phyloP scores from a whole-genome alignment of 2,888 invertebrate species.

The Parnassius orleans region DNA sequence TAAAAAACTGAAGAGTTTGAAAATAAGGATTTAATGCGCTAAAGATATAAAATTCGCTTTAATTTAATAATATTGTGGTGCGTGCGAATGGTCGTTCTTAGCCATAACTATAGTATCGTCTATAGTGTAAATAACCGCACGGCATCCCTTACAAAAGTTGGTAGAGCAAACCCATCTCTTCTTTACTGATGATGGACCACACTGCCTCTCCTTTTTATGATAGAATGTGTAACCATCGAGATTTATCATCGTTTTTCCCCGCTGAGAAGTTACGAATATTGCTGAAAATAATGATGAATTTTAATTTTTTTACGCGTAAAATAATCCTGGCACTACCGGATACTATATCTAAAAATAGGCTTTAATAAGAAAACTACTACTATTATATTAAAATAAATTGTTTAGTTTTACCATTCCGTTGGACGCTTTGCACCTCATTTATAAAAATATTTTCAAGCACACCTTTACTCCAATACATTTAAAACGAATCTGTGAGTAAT shows the following conservation, averaged over 20 bases:
- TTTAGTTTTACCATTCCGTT: too few relatives aligned
- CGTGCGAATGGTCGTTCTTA: constrained; percentile 32
- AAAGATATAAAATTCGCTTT: too few relatives aligned
- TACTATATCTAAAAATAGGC: too few relatives aligned
- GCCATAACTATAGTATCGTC: constrained; percentile 37
- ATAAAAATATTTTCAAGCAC: too few relatives aligned
- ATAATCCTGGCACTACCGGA: too few relatives aligned
- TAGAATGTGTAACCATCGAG: constrained; percentile 44
- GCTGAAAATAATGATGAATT: constrained; percentile 33
- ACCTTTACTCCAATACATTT: too few relatives aligned
- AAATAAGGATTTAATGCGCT: too few relatives aligned
- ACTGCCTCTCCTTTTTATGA: constrained; percentile 30
- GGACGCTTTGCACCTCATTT: too few relatives aligned
- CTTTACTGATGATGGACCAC: constrained; percentile 23
- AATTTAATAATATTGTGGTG: neutral
- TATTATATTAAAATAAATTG: too few relatives aligned
- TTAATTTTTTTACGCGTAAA: neutral
- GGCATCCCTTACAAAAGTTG: constrained; percentile 40
- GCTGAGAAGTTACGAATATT: constrained; percentile 38
- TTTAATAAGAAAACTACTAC: too few relatives aligned
- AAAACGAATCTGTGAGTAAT: too few relatives aligned
- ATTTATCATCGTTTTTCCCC: constrained; percentile 44
- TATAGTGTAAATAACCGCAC: constrained; percentile 43
- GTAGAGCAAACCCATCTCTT: constrained; percentile 33
- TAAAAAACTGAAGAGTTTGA: too few relatives aligned